Percentiles rank a stretch among this genome's conserved stretches.
These are phyloP conservation scores for Propithecus perrieri DNA, from an alignment of 2,797 vertebrate species.

Conservation along the genomic window DNA sequence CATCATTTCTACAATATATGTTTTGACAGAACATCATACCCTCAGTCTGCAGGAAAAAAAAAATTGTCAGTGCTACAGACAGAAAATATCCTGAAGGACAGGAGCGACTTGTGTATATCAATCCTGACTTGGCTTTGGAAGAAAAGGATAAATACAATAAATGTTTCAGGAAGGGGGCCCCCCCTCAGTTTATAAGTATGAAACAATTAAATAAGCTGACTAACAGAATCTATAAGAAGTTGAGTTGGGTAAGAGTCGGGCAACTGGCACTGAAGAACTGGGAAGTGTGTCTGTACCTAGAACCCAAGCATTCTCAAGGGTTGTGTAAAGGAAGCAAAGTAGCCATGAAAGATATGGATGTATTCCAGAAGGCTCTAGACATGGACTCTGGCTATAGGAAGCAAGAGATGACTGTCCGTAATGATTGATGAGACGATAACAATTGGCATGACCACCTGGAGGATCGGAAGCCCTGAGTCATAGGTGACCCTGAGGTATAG, in stretches of 20 bases:
- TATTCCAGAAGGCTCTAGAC: conserved; percentile 90
- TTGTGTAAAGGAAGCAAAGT: conserved; percentile 89
- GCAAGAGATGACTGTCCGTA: conserved; percentile 89
- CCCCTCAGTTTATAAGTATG: conserved; percentile 90
- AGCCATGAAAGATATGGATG: conserved; percentile 89
- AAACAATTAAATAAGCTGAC: conserved; percentile 87
- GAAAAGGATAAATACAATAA: conserved; percentile 93
- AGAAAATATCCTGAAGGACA: conserved; percentile 92
- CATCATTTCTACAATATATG: conserved; percentile 92
- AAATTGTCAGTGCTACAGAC: conserved; percentile 92
- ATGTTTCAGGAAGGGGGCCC: conserved; percentile 91
- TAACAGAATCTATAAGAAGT: conserved; percentile 90
- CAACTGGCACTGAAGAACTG: conserved; percentile 84
- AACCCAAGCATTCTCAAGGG: conserved; percentile 89
- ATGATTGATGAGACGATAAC: conserved; percentile 87
- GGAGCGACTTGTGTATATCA: conserved; percentile 89
- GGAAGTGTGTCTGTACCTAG: conserved; percentile 89
- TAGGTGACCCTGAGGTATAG: conserved; percentile 91
- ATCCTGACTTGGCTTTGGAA: conserved; percentile 89
- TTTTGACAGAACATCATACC: conserved; percentile 89
- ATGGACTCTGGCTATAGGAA: conserved; percentile 90
- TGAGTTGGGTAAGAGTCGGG: conserved; percentile 92
- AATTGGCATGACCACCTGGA: conserved; percentile 89
- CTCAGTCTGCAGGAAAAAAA: conserved; percentile 89
- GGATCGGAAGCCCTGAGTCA: conserved; percentile 90